These are phyloP conservation scores for Theocolax elegans DNA, from an alignment of 1,140 invertebrate genomes.

Conservation along the genomic window DNA sequence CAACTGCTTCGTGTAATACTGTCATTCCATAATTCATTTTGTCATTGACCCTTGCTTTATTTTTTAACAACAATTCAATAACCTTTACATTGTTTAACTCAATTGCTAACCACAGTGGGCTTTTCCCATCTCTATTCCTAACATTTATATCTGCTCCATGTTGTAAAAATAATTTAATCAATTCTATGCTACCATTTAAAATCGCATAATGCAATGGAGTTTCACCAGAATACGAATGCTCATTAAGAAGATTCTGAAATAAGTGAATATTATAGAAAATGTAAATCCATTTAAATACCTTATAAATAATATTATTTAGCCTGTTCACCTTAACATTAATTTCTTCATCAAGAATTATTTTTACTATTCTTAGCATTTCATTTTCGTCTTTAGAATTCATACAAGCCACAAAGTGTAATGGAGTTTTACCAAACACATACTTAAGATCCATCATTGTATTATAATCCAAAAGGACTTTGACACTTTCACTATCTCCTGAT, in stretches of 20 bases:
- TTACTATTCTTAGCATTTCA: neutral
- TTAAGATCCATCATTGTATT: neutral
- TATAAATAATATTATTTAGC: neutral
- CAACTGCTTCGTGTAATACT: slow-evolving; percentile 15
- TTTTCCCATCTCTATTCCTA: slow-evolving; percentile 23
- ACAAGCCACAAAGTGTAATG: slow-evolving; percentile 9
- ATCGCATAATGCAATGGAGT: slow-evolving; percentile 6
- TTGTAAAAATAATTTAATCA: neutral
- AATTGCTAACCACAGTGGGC: neutral
- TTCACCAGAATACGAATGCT: slow-evolving; percentile 10
- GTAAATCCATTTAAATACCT: neutral
- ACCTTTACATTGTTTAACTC: neutral
- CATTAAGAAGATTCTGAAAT: slow-evolving; percentile 1
- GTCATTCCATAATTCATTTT: slow-evolving; percentile 11
- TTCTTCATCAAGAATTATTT: neutral
- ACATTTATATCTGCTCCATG: slow-evolving; percentile 17
- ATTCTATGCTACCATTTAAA: neutral
- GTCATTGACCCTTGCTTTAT: neutral
- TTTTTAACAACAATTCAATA: neutral
- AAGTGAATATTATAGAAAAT: no score
- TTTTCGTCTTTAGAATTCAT: neutral
- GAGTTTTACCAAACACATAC: slow-evolving; percentile 3
- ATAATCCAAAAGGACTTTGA: slow-evolving; percentile 14
- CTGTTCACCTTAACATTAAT: neutral
- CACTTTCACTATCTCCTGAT: slow-evolving; percentile 11